A percentile compares a stretch with the other conserved stretches of the same genome.
phyloP scores from a whole-genome alignment of 1,140 invertebrate genomes.

The Drosophila athabasca region DNA sequence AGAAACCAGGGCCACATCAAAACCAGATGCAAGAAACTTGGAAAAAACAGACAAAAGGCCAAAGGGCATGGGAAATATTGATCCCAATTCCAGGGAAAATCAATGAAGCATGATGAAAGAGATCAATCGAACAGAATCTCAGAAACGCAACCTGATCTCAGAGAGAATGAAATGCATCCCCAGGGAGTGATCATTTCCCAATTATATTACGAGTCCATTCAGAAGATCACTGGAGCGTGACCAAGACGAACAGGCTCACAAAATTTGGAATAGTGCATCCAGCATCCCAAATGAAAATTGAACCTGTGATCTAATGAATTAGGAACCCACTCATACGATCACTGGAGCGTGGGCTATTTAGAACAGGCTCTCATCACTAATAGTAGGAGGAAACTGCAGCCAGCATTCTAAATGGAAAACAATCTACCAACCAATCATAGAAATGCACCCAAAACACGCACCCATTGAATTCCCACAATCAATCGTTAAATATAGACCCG shows the following conservation, averaged over 20 bases:
- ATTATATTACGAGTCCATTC: constrained; percentile 5
- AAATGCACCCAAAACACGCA: constrained; percentile 22
- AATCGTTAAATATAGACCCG: constrained; percentile 30
- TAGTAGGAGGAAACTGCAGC: constrained; percentile 24
- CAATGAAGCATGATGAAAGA: constrained; percentile 52
- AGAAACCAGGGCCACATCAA: constrained; percentile 41
- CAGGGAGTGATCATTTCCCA: not conserved
- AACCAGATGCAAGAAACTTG: not conserved
- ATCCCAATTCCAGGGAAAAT: constrained; percentile 3
- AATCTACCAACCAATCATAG: constrained; percentile 1
- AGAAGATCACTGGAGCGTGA: constrained; percentile 33
- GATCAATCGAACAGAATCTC: constrained; percentile 35
- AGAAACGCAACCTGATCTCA: not conserved
- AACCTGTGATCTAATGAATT: no score
- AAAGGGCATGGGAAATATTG: constrained; percentile 6
- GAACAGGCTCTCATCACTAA: no score
- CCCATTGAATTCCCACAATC: constrained; percentile 20
- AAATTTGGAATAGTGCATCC: constrained; percentile 9
- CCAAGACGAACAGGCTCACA: constrained; percentile 36
- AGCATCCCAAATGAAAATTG: no score
- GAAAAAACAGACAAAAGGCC: not conserved
- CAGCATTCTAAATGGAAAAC: constrained; percentile 33
- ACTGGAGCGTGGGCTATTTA: no score
- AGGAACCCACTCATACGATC: no score
- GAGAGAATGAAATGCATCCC: not conserved